Evolutionary conservation across 2,888 invertebrate genomes (phyloP).

Genomic region (Erannis defoliaria): DNA sequence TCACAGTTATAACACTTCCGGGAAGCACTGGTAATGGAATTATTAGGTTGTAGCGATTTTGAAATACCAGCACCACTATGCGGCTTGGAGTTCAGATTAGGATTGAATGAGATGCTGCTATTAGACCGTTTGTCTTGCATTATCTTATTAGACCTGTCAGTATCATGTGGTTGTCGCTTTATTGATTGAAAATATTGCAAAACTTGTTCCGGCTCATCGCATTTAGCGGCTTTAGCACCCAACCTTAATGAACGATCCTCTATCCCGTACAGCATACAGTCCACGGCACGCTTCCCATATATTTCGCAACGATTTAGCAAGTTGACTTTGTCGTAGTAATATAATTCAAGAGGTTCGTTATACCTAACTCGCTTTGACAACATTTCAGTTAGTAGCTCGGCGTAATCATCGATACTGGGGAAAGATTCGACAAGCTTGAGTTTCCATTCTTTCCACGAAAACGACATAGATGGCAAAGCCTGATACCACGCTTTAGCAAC

Average conservation of each 20-base stretch:
- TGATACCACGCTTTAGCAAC: constrained; percentile 45
- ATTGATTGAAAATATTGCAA: neutral
- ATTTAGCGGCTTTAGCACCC: neutral
- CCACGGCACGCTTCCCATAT: neutral
- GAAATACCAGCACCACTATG: neutral
- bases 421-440: neutral
- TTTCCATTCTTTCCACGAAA: constrained; percentile 29
- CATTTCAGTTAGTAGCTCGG: neutral
- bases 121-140: too few species aligned
- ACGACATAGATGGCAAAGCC: constrained; percentile 30
- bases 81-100: neutral
- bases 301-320: neutral
- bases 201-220: neutral
- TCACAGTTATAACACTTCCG: neutral
- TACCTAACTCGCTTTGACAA: neutral
- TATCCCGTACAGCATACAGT: neutral
- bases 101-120: too few species aligned
- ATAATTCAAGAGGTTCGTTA: neutral
- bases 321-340: neutral
- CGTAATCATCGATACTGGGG: neutral
- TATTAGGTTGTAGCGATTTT: too few species aligned
- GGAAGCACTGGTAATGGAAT: too few species aligned
- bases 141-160: neutral
- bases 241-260: neutral
- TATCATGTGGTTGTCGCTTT: neutral